These are phyloP conservation scores for Meandrina meandrites DNA, from an alignment of 92 coral and sea anemone species.

Conservation along the genomic window DNA sequence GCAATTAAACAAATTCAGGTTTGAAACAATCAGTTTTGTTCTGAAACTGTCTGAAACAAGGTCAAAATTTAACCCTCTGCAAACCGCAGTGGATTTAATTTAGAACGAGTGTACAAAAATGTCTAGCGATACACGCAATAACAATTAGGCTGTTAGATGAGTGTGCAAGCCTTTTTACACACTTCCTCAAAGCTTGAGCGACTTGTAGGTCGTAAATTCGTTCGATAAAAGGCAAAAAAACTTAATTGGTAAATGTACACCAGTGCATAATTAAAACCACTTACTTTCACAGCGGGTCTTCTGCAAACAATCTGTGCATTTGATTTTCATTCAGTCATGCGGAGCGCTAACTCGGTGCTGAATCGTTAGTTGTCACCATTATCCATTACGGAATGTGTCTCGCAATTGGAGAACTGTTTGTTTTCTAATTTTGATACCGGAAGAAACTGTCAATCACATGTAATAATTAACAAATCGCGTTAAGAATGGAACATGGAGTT, in stretches of 20 bases:
- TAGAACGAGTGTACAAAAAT: background rate
- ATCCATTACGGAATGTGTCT: background rate
- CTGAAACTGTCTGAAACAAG: background rate
- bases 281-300: background rate
- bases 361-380: background rate
- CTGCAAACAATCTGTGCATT: background rate
- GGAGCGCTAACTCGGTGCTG: constrained; percentile 5
- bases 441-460: constrained; percentile 11
- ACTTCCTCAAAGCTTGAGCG: background rate
- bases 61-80: background rate
- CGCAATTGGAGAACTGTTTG: background rate
- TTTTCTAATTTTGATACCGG: background rate
- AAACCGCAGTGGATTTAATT: background rate
- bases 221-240: background rate
- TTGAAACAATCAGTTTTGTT: background rate
- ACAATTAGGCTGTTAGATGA: background rate
- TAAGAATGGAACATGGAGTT: background rate
- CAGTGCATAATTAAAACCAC: background rate
- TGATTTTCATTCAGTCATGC: background rate
- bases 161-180: background rate
- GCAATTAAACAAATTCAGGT: background rate
- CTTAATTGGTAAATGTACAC: background rate
- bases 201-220: background rate
- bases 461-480: background rate
- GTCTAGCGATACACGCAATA: background rate